Evolutionary conservation across 2,113 vertebrate species (phyloP).

Genomic region (Psephotus haematonotus): DNA sequence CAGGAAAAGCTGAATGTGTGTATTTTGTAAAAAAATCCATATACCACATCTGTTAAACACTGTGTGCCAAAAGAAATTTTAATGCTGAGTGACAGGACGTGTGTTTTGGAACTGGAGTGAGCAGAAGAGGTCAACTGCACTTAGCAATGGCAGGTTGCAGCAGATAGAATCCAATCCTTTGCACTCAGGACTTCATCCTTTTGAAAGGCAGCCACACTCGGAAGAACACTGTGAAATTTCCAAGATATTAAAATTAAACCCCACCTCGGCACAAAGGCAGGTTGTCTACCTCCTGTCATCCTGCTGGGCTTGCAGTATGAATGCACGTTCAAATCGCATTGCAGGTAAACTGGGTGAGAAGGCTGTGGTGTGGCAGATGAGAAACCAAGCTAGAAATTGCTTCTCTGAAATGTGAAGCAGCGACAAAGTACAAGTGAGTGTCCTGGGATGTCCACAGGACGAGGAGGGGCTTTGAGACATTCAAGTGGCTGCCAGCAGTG

Average conservation of each 20-base stretch:
- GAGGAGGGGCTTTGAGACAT: neutral
- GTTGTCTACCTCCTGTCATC: neutral
- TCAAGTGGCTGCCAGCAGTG: neutral
- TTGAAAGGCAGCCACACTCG: neutral
- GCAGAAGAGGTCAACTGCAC: neutral
- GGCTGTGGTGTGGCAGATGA: accelerated
- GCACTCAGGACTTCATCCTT: neutral
- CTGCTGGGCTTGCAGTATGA: neutral
- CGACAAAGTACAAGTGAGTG: accelerated
- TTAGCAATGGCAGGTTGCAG: neutral
- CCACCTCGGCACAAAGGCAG: neutral
- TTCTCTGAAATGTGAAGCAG: neutral
- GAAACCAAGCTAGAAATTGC: neutral
- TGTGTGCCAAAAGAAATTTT: neutral
- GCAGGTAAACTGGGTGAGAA: neutral
- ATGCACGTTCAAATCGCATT: neutral
- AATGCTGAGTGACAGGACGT: neutral
- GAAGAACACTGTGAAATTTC: neutral
- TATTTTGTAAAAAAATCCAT: neutral
- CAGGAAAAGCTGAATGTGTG: neutral
- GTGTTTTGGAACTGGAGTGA: neutral
- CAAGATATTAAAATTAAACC: neutral
- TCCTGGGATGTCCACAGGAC: neutral
- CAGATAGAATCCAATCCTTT: neutral
- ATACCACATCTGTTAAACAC: neutral